Percentiles rank a stretch among this genome's conserved stretches.
These are phyloP conservation scores for Bambusicola thoracicus DNA, from an alignment of 2,113 vertebrate species.

Conservation along the genomic window DNA sequence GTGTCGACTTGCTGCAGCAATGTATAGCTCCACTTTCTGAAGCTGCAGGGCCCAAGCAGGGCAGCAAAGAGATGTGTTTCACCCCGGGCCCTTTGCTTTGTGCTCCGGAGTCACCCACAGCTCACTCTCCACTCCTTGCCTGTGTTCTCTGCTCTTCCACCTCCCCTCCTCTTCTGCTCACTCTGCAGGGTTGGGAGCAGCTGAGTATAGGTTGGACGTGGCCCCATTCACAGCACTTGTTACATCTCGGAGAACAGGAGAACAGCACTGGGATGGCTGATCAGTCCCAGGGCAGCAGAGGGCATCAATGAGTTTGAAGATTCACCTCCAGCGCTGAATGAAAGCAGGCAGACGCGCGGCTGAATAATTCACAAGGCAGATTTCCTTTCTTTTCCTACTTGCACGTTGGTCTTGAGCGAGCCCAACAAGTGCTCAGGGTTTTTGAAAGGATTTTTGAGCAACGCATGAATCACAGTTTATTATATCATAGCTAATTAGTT, in stretches of 20 bases:
- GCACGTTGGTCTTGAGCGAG: accelerated
- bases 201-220: accelerated
- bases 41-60: not conserved
- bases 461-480: accelerated
- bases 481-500: not conserved
- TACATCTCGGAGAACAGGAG: accelerated
- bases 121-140: accelerated
- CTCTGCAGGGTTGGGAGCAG: not conserved
- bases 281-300: slow-evolving; percentile 63
- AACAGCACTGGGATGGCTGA: not conserved
- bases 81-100: not conserved
- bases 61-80: not conserved
- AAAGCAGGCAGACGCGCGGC: accelerated
- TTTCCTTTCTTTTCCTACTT: not conserved
- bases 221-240: not conserved
- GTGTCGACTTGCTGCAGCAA: not conserved
- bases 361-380: accelerated
- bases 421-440: accelerated
- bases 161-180: accelerated
- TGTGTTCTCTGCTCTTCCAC: accelerated
- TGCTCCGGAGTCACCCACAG: not conserved
- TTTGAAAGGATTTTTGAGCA: not conserved
- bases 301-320: slow-evolving; percentile 63
- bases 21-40: accelerated
- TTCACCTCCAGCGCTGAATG: not conserved